phyloP scores from a whole-genome alignment of 1,140 invertebrate species.

The Drosophila miranda region DNA sequence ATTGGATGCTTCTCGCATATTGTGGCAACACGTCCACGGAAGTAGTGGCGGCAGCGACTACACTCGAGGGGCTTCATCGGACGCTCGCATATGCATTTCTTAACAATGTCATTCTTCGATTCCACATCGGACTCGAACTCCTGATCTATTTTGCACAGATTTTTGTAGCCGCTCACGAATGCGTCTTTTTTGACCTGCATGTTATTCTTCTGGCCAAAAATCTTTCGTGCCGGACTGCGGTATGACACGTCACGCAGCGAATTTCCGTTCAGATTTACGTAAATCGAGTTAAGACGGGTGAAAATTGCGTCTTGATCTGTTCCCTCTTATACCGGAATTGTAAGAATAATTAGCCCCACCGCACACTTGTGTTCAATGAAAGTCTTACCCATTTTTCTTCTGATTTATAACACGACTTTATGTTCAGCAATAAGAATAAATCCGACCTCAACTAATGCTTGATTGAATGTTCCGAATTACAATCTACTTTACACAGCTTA shows the following conservation, averaged over 20 bases:
- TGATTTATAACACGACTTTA: too few relatives aligned
- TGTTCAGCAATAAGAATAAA: too few relatives aligned
- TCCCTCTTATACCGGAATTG: not conserved
- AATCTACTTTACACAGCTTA: too few relatives aligned
- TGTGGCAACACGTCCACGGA: constrained; percentile 41
- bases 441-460: too few relatives aligned
- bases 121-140: constrained; percentile 6
- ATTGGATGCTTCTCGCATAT: constrained; percentile 40
- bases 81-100: constrained; percentile 40
- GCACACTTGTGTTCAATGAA: not conserved
- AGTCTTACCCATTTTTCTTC: not conserved
- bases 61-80: constrained; percentile 29
- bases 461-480: too few relatives aligned
- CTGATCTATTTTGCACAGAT: too few relatives aligned
- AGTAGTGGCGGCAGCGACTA: constrained; percentile 41
- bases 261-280: too few relatives aligned
- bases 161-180: not conserved
- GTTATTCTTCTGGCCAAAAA: too few relatives aligned
- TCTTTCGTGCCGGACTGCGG: not conserved
- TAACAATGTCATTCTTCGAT: not conserved
- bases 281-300: not conserved
- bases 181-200: too few relatives aligned
- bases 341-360: not conserved
- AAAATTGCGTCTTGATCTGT: not conserved
- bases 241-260: not conserved